phyloP scores from a whole-genome alignment of 2,888 invertebrate species.

The Calephelis perditalis region DNA sequence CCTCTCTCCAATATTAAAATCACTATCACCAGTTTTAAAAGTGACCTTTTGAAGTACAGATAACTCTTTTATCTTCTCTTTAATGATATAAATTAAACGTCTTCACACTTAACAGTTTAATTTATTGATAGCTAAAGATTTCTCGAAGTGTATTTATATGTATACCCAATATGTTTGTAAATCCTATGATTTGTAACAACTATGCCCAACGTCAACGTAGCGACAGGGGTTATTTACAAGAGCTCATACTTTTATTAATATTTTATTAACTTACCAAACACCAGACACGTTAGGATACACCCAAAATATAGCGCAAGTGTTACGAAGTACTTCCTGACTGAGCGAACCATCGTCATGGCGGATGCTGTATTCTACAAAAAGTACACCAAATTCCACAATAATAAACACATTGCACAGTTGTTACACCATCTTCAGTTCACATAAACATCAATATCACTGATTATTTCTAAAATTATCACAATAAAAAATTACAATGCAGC shows the following conservation, averaged over 20 bases:
- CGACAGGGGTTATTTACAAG: conserved; percentile 9
- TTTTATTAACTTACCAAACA: conserved; percentile 56
- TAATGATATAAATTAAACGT: background rate
- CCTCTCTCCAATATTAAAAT: background rate
- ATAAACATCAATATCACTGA: conserved; percentile 49
- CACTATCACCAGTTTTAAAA: background rate
- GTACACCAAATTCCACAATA: conserved; percentile 45
- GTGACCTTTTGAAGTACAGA: background rate
- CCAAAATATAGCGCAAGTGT: conserved; percentile 65
- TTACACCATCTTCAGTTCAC: conserved; percentile 62
- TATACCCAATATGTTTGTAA: conserved; percentile 10
- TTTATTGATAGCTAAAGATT: conserved; percentile 3
- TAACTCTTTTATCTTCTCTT: conserved; percentile 1
- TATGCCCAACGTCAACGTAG: background rate
- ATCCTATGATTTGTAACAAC: conserved; percentile 12
- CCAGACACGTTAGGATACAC: conserved; percentile 58
- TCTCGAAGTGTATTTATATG: background rate
- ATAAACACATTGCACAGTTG: conserved; percentile 55
- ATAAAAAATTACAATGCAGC: conserved; percentile 63
- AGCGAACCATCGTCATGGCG: conserved; percentile 72
- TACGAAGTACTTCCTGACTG: conserved; percentile 58
- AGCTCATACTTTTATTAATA: conserved; percentile 22
- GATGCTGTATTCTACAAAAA: conserved; percentile 57
- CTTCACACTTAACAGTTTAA: background rate
- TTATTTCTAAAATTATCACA: conserved; percentile 58